Conservation (phyloP, 2,113 vertebrate species). For the Ptilonorhynchus violaceus region DNA sequence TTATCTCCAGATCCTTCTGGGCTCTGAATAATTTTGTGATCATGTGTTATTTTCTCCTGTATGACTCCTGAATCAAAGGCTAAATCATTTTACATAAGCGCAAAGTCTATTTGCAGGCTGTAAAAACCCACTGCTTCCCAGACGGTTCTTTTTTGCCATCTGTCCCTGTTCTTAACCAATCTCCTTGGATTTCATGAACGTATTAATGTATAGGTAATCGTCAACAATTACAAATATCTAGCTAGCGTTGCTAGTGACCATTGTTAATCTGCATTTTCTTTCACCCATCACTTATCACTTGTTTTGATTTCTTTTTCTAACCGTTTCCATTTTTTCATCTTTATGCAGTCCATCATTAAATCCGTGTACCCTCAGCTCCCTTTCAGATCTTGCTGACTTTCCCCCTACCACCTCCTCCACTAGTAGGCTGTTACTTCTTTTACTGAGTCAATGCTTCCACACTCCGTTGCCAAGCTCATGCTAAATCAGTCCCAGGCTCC, state of each 20-base stretch:
- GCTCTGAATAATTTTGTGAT: slow-evolving; percentile 17
- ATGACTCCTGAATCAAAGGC: slow-evolving; percentile 36
- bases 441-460: slow-evolving; percentile 11
- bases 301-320: neutral
- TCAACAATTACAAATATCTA: neutral
- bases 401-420: slow-evolving; percentile 1
- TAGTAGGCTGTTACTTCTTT: slow-evolving; percentile 20
- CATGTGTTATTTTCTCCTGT: slow-evolving; percentile 19
- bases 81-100: slow-evolving; percentile 42
- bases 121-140: slow-evolving; percentile 43
- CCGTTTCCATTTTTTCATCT: neutral
- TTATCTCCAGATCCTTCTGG: neutral
- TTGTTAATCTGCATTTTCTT: neutral
- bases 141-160: slow-evolving; percentile 38
- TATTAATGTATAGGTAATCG: neutral
- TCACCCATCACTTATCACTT: neutral
- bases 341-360: neutral
- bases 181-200: neutral
- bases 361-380: neutral
- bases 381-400: neutral
- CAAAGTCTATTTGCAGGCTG: slow-evolving; percentile 43
- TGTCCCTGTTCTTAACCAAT: slow-evolving; percentile 38
- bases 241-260: neutral
- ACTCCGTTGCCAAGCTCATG: neutral
- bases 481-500: neutral